phyloP scores from a whole-genome alignment of 2,888 invertebrate genomes.

The Eupithecia vulgata region DNA sequence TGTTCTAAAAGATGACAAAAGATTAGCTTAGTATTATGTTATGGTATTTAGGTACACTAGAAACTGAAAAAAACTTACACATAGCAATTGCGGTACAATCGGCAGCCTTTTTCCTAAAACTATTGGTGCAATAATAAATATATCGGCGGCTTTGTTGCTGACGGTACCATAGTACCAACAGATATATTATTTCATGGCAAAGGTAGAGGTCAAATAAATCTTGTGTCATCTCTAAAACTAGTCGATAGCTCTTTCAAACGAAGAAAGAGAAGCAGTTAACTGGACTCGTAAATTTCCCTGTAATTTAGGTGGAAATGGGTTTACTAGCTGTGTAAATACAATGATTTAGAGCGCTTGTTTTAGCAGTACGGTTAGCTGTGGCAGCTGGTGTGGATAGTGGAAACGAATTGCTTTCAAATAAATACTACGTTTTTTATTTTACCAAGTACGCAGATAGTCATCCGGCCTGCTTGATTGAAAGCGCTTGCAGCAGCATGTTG shows the following conservation, averaged over 20 bases:
- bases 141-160: not conserved
- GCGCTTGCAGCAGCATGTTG: too few relatives aligned
- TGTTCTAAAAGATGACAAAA: not conserved
- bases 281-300: constrained; percentile 1
- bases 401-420: not conserved
- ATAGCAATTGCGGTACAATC: too few relatives aligned
- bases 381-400: not conserved
- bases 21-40: not conserved
- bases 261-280: constrained; percentile 19
- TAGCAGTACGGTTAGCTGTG: not conserved
- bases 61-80: too few relatives aligned
- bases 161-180: not conserved
- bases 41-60: too few relatives aligned
- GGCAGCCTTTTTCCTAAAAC: not conserved
- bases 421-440: too few relatives aligned
- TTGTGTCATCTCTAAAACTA: constrained; percentile 37
- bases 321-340: constrained; percentile 1
- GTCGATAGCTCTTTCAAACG: constrained; percentile 19
- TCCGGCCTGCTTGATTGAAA: too few relatives aligned
- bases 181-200: constrained; percentile 4
- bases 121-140: not conserved
- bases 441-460: too few relatives aligned
- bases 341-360: not conserved
- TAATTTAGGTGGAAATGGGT: constrained; percentile 5
- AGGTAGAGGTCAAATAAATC: constrained; percentile 41